Percentiles rank a stretch among this genome's conserved stretches.
Evolutionary conservation across 2,888 invertebrate genomes (phyloP).

Genomic region (Phorcus lineatus): DNA sequence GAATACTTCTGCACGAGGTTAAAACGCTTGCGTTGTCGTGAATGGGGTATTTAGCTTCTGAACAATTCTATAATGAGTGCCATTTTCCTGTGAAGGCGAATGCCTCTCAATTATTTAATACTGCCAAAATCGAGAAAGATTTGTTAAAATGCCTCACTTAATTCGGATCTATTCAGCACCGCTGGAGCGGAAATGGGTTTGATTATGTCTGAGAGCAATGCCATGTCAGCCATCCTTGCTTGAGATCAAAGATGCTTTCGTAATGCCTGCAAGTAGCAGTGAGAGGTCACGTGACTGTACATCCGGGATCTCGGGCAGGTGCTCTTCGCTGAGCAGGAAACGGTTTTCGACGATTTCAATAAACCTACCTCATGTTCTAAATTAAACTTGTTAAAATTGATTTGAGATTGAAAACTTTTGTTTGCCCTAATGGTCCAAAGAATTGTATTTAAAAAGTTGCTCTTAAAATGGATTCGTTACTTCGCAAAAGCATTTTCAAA

Average conservation of each 20-base stretch:
- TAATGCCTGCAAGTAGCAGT: not conserved
- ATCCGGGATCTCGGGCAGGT: conserved; percentile 3
- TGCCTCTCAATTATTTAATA: not conserved
- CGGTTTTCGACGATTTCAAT: too few relatives aligned
- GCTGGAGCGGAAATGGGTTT: not conserved
- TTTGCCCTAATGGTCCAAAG: too few relatives aligned
- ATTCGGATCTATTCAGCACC: not conserved
- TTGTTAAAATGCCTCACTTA: conserved; percentile 8
- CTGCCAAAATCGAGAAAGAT: conserved; percentile 8
- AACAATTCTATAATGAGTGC: not conserved
- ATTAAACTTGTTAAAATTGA: too few relatives aligned
- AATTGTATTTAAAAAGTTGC: too few relatives aligned
- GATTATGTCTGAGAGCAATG: conserved; percentile 5
- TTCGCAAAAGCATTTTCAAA: too few relatives aligned
- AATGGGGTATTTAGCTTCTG: not conserved
- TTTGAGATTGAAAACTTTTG: too few relatives aligned
- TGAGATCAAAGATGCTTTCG: not conserved
- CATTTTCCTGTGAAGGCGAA: not conserved
- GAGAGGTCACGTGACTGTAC: not conserved
- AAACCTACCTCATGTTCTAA: too few relatives aligned
- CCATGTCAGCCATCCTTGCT: not conserved
- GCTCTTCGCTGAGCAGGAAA: not conserved
- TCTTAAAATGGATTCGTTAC: too few relatives aligned
- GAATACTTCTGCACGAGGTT: not conserved
- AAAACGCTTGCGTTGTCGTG: not conserved